Evolutionary conservation across 2,888 invertebrate species (phyloP).

Genomic region (Netelia inedita): DNA sequence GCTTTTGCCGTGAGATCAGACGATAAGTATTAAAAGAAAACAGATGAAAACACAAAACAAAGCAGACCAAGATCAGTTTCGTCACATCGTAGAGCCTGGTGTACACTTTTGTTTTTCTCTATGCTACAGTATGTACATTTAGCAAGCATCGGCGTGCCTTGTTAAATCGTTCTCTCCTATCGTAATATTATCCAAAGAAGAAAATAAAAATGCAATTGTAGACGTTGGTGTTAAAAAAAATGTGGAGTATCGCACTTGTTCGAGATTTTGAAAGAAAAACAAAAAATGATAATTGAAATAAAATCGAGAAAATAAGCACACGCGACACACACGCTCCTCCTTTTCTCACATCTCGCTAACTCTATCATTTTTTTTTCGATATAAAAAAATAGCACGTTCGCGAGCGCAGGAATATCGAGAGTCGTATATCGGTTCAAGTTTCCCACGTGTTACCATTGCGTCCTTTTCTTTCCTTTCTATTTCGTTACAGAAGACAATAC

Average conservation of each 20-base stretch:
- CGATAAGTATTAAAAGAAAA: conserved; percentile 57
- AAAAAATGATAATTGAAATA: conserved; percentile 3
- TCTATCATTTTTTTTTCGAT: conserved; percentile 71
- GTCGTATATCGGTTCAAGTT: conserved; percentile 63
- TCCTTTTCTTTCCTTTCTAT: conserved; percentile 38
- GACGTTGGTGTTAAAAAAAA: conserved; percentile 45
- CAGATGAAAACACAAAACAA: conserved; percentile 21
- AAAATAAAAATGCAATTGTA: conserved; percentile 39
- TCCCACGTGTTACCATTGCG: conserved; percentile 59
- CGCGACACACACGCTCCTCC: conserved; percentile 78
- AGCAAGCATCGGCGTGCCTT: conserved; percentile 77
- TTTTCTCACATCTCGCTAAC: conserved; percentile 65
- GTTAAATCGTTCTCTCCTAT: conserved; percentile 69
- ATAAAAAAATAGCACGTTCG: conserved; percentile 82
- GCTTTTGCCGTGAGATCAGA: conserved; percentile 60
- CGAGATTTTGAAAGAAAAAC: conserved; percentile 12
- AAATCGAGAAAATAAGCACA: conserved; percentile 73
- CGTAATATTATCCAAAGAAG: conserved; percentile 53
- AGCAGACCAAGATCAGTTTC: conserved; percentile 63
- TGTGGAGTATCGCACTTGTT: conserved; percentile 50
- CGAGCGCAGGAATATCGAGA: conserved; percentile 74
- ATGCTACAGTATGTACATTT: conserved; percentile 84
- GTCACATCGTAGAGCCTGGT: conserved; percentile 70
- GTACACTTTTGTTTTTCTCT: conserved; percentile 73
- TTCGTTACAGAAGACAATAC: conserved; percentile 50